phyloP scores from a whole-genome alignment of 2,113 vertebrate genomes.

The Archocentrus centrarchus region DNA sequence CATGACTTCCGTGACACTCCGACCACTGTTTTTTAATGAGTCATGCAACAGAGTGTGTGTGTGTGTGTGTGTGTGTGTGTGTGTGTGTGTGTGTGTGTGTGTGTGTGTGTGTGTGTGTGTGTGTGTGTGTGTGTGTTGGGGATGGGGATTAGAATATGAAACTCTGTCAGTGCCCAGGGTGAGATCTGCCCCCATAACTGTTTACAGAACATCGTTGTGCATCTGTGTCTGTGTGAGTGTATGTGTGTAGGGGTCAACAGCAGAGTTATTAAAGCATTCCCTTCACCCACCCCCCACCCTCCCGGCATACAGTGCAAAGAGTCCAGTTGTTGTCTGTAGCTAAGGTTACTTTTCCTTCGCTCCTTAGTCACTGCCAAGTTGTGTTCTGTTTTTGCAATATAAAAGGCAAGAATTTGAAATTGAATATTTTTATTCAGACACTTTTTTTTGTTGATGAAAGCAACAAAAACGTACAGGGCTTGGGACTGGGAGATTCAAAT shows the following conservation, averaged over 20 bases:
- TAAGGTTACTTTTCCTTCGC: background rate
- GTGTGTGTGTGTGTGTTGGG: background rate
- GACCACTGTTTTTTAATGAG: background rate
- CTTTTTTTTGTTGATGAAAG: background rate
- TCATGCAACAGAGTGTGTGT: background rate
- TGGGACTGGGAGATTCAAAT: background rate
- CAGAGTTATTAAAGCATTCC: conserved; percentile 38
- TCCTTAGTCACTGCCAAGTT: background rate
- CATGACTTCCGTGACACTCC: background rate
- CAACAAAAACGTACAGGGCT: background rate
- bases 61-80: background rate
- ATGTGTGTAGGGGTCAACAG: conserved; percentile 12
- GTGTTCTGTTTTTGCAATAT: background rate
- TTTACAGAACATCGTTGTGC: conserved; percentile 22
- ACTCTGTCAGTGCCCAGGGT: conserved; percentile 32
- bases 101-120: background rate
- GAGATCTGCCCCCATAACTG: conserved; percentile 9
- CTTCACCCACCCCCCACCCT: background rate
- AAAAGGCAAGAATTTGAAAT: background rate
- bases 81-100: background rate
- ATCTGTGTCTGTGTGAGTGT: background rate
- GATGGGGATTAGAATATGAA: conserved; percentile 20
- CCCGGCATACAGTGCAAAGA: conserved; percentile 2
- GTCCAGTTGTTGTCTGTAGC: conserved; percentile 19
- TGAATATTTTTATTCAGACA: background rate